These are phyloP conservation scores for Xiphophorus hellerii DNA, from an alignment of 2,113 vertebrate species.

Conservation along the genomic window DNA sequence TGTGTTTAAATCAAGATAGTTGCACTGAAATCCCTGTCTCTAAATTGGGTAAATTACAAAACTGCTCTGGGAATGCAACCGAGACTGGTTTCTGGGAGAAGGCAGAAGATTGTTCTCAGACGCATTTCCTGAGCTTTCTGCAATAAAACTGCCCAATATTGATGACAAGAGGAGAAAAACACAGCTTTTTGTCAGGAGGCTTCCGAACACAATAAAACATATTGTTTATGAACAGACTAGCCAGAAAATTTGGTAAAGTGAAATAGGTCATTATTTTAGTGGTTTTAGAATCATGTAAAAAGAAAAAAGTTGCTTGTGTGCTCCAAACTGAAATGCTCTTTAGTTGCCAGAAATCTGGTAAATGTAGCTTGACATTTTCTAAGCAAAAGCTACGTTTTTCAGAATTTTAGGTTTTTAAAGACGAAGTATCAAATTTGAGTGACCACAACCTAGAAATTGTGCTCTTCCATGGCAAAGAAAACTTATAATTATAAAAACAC, in stretches of 20 bases:
- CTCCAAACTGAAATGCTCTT: background rate
- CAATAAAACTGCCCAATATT: slow-evolving; percentile 7
- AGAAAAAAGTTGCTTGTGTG: too few relatives aligned
- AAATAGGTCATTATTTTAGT: background rate
- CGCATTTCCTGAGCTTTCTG: background rate
- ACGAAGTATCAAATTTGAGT: background rate
- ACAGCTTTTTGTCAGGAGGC: background rate
- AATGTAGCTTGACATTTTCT: background rate
- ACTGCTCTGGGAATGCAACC: slow-evolving; percentile 30
- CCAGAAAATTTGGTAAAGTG: background rate
- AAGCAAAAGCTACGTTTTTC: background rate
- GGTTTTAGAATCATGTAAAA: background rate
- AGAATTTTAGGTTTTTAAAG: too few relatives aligned
- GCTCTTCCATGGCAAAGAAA: background rate
- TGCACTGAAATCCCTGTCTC: slow-evolving; percentile 14
- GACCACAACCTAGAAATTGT: background rate
- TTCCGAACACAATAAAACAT: background rate
- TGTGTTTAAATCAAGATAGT: slow-evolving; percentile 28
- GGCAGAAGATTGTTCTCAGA: slow-evolving; percentile 18
- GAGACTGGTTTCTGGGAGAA: slow-evolving; percentile 20
- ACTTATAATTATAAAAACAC: background rate
- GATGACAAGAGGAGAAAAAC: background rate
- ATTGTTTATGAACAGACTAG: background rate
- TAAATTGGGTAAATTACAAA: slow-evolving; percentile 45
- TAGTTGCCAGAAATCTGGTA: background rate